Percentiles rank a stretch among this genome's conserved stretches.
Conservation (phyloP, 2,113 vertebrate species). For the Anhinga rufa region DNA sequence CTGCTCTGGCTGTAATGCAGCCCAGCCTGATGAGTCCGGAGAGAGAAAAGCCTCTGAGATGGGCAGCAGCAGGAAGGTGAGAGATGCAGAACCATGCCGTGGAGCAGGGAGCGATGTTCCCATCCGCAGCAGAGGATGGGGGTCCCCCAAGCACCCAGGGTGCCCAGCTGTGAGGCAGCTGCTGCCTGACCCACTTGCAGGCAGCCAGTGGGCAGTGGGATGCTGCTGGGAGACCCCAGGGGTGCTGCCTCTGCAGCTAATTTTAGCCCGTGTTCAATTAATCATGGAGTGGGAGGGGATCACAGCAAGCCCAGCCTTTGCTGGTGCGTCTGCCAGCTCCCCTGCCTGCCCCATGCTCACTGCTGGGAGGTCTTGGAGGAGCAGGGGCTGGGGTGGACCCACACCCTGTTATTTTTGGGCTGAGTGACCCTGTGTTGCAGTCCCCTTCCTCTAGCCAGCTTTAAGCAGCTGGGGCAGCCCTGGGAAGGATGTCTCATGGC, state of each 20-base stretch:
- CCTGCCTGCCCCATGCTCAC: not conserved
- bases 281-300: not conserved
- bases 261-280: slow-evolving; percentile 22
- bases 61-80: fast-evolving
- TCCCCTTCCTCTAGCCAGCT: not conserved
- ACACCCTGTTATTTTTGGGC: not conserved
- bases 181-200: slow-evolving; percentile 9
- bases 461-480: not conserved
- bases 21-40: not conserved
- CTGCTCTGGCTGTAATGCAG: not conserved
- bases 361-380: not conserved
- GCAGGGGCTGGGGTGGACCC: not conserved
- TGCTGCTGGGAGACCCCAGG: slow-evolving; percentile 16
- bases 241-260: not conserved
- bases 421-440: not conserved
- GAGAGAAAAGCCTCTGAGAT: not conserved
- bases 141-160: not conserved
- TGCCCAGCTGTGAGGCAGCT: not conserved
- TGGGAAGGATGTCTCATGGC: not conserved
- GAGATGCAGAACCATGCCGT: not conserved
- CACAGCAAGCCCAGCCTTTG: not conserved
- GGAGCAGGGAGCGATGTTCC: not conserved
- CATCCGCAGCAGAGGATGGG: not conserved
- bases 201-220: not conserved
- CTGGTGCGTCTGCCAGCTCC: not conserved